Evolutionary conservation across 2,113 vertebrate species (phyloP), one percentile per base, ranked within the genome.

Genomic region (Platysternon megacephalum): DNA sequence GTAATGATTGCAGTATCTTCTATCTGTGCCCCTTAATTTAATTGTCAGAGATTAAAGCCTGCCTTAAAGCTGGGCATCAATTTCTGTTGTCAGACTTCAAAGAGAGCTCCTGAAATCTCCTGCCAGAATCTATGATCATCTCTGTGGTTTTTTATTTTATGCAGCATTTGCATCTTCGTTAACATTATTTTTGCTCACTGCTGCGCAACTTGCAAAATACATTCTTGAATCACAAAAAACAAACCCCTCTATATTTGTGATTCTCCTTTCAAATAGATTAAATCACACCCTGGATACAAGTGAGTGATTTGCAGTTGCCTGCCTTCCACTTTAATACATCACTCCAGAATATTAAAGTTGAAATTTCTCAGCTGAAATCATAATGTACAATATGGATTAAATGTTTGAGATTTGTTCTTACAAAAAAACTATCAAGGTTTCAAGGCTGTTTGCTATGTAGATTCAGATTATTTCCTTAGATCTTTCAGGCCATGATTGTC

Each of bases 41-140:
- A 97, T 97, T 95, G 92, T 97, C 89, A 92, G 49, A 97, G 90
- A 97, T 94, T 95, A 97, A 97, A 97, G 90, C 56, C 81, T 87
- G 85, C 94, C 44, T 74, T 85, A 96, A 97, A 96, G 95, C 85
- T 95, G 91, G 95, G 94, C 93, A 95, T 87, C 95, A 87, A 95
- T 90, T 97, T 79, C 82, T 96, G 89, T 95, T 97, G 94, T 95
- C 97, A 97, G 87, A 93, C 97, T 97, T 97, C 96, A 97, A 97
- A 97, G 93, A 95, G 87, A 93, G 65, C 89, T 97, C 95, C 96
- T 95, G 89, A 95, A 95, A 79, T 94, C 94, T 97, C 95, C 95
- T 97, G 96, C 94, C 96, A 97, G 87, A 97, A 97, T 92, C 93
- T 91, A 95, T 96, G 94, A 93, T 96, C 94, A 85, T 97, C 0